Evolutionary conservation across 2,113 vertebrate genomes (phyloP), one percentile per base, ranked within the genome.

Genomic region (Nipponia nippon): DNA sequence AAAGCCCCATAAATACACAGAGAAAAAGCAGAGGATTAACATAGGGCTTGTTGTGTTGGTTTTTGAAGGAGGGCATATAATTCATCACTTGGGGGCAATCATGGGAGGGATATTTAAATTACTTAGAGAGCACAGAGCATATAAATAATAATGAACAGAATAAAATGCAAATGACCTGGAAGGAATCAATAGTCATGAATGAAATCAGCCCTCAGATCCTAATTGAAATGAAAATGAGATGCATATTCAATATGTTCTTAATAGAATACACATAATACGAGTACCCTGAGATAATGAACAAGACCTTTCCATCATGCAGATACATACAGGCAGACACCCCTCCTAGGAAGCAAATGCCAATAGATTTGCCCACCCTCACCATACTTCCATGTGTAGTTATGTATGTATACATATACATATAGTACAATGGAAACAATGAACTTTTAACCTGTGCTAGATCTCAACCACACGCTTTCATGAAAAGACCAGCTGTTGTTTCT

Each of bases 61-160:
- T 97, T 97, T 92, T 89, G 87, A 87, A 89, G 87, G 73, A 85
- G 15, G 20, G 78, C 47, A 50, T 55, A 29, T 70, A 90, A 97
- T 95, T 85, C 96, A 95, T 97, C 94, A 93, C 94, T 83, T 55
- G 84, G 67, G 88, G 93, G 75, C 89, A 95, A 95, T 89, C 91
- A 70, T 2, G 10, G 93, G 93, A 89, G 78, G 87, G 84, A 88
- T 85, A 66, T 96, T 93, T 88, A 83, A 95, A 96, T 97, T 55
- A 92, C 90, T 83, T 42, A n/a, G 96, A 77, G 82, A 91, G 66
- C 93, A 77, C 63, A 13, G 89, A 96, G 79, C 84, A 83, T 67
- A 97, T 96, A 95, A 77, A 91, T 93, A 96, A 96, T 89, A 93
- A 92, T 93, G 92, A 95, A 95, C 90, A 77, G 83, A 89, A 95